phyloP scores from a whole-genome alignment of 2,888 invertebrate genomes.

The Reticulitermes lucifugus region DNA sequence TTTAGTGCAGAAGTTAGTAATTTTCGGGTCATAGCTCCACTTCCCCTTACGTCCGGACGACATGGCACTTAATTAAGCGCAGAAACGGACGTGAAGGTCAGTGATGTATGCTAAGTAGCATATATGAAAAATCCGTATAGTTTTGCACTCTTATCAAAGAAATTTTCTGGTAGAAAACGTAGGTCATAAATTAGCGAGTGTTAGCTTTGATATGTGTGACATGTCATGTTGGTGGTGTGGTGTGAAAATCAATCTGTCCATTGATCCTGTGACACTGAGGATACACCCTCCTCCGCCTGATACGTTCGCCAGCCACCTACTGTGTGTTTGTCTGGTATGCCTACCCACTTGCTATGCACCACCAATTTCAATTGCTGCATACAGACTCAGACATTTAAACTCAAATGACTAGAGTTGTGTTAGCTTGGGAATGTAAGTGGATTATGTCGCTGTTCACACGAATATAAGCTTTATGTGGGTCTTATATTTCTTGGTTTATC shows the following conservation, averaged over 20 bases:
- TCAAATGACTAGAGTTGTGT: background rate
- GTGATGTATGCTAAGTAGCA: no score
- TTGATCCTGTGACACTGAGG: background rate
- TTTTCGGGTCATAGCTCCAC: no score
- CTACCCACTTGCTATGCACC: constrained; percentile 26
- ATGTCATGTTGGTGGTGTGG: background rate
- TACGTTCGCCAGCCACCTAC: background rate
- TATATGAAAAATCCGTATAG: no score
- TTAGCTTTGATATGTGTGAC: background rate
- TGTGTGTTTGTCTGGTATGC: background rate
- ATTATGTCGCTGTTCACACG: background rate
- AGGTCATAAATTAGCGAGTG: background rate
- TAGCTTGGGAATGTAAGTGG: background rate
- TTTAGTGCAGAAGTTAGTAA: no score
- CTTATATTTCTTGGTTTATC: no score
- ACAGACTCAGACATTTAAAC: constrained; percentile 30
- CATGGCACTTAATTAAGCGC: no score
- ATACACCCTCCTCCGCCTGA: background rate
- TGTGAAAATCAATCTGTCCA: constrained; percentile 36
- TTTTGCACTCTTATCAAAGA: no score
- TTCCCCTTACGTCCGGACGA: no score
- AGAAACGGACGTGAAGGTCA: no score
- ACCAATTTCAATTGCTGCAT: constrained; percentile 33
- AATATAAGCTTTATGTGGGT: no score
- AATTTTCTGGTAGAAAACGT: no score